These are phyloP conservation scores for Eupsittula cactorum DNA, from an alignment of 2,113 vertebrate genomes.

Conservation along the genomic window DNA sequence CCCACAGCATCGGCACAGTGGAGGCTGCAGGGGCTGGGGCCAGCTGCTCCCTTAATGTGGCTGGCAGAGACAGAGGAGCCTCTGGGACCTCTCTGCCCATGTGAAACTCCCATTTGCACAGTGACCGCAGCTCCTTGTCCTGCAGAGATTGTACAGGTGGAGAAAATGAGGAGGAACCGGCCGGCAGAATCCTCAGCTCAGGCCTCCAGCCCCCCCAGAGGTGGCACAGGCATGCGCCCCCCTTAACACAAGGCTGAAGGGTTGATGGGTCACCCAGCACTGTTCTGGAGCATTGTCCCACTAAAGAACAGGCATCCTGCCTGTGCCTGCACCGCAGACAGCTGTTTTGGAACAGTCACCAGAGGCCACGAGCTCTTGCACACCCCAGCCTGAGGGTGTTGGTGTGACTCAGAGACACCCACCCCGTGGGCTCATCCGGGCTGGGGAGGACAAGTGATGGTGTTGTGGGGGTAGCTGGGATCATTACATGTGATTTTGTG, in stretches of 20 bases:
- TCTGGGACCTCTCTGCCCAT: fast-evolving
- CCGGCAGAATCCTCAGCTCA: background rate
- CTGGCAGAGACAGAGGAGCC: background rate
- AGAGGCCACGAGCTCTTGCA: background rate
- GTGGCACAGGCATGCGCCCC: background rate
- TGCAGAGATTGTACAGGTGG: fast-evolving
- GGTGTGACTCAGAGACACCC: background rate
- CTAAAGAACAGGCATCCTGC: background rate
- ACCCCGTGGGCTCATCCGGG: background rate
- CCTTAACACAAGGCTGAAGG: background rate
- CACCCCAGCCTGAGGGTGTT: background rate
- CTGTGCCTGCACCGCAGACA: fast-evolving
- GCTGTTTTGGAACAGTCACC: background rate
- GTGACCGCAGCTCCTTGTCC: background rate
- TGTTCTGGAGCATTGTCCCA: background rate
- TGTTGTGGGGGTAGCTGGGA: background rate
- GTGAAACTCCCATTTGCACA: fast-evolving
- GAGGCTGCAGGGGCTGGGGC: fast-evolving
- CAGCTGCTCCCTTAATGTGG: background rate
- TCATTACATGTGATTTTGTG: background rate
- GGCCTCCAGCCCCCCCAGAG: background rate
- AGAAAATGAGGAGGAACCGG: background rate
- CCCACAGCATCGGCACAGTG: background rate
- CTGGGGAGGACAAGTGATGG: background rate
- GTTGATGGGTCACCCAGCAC: background rate